A percentile compares a stretch with the other conserved stretches of the same genome.
phyloP scores from a whole-genome alignment of 1,140 invertebrate species.

The Lordiphosa stackelbergi region DNA sequence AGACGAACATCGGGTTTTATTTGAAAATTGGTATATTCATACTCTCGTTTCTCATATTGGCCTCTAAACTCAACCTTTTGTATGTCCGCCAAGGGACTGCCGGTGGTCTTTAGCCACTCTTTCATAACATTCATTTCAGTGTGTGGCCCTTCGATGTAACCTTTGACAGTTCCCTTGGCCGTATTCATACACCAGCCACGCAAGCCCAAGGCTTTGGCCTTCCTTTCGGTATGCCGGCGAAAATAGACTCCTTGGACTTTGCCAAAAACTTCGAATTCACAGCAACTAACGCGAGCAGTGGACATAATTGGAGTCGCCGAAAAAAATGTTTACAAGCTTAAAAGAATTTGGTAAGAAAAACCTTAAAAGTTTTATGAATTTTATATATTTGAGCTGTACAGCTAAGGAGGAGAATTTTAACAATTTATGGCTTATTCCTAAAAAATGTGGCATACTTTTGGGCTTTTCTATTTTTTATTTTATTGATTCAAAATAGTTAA shows the following conservation, averaged over 20 bases:
- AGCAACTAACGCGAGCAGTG: slow-evolving; percentile 18
- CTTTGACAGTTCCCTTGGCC: slow-evolving; percentile 34
- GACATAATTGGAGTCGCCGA: slow-evolving; percentile 7
- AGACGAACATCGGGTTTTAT: slow-evolving; percentile 29
- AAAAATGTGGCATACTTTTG: slow-evolving; percentile 6
- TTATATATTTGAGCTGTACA: neutral
- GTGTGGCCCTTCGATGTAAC: slow-evolving; percentile 53
- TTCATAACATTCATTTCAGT: slow-evolving; percentile 49
- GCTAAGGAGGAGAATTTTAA: neutral
- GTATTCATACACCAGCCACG: slow-evolving; percentile 58
- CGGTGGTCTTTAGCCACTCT: slow-evolving; percentile 52
- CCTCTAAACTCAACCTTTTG: slow-evolving; percentile 27
- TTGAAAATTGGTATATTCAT: slow-evolving; percentile 46
- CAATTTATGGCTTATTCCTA: no score
- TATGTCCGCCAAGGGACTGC: slow-evolving; percentile 39
- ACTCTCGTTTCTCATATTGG: slow-evolving; percentile 19
- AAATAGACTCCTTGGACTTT: slow-evolving; percentile 59
- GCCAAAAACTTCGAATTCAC: slow-evolving; percentile 54
- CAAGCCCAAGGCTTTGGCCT: slow-evolving; percentile 45
- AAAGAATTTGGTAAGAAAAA: slow-evolving; percentile 9
- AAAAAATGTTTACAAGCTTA: no score
- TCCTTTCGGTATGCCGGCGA: slow-evolving; percentile 34
- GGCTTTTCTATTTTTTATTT: neutral
- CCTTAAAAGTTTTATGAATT: neutral
- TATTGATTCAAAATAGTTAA: no score